A percentile compares a stretch with the other conserved stretches of the same genome.
These are phyloP conservation scores for Mobula birostris DNA, from an alignment of 2,113 vertebrate species.

Conservation along the genomic window DNA sequence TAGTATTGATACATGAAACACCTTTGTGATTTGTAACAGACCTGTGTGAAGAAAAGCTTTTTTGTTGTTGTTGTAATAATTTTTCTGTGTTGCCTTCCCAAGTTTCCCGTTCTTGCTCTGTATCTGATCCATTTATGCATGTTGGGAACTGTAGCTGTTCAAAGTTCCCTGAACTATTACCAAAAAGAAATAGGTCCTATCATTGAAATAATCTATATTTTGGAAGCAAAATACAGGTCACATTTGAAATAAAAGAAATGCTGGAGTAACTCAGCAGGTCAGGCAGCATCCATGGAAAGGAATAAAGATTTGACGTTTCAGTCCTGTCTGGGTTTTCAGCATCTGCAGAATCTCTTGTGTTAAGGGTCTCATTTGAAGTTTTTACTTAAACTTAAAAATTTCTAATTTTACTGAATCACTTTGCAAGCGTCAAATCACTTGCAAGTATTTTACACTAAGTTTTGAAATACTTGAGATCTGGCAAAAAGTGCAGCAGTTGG, in stretches of 20 bases:
- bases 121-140: background rate
- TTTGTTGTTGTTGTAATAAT: background rate
- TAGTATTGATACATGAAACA: too few relatives aligned
- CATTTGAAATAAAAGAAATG: too few relatives aligned
- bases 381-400: background rate
- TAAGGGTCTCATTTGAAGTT: background rate
- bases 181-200: background rate
- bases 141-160: background rate
- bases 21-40: background rate
- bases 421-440: background rate
- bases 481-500: background rate
- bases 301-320: too few relatives aligned
- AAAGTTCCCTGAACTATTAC: background rate
- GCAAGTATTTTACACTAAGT: background rate
- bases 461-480: background rate
- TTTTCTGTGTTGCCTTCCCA: background rate
- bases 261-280: too few relatives aligned
- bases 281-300: too few relatives aligned
- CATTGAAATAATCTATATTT: background rate
- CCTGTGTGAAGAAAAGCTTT: too few relatives aligned
- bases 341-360: too few relatives aligned
- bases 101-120: background rate
- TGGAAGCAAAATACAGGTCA: background rate
- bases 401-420: background rate
- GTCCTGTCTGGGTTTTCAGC: too few relatives aligned